Evolutionary conservation across 2,888 invertebrate species (phyloP), one percentile per base, ranked within the genome.

Genomic region (Fragum sueziense): DNA sequence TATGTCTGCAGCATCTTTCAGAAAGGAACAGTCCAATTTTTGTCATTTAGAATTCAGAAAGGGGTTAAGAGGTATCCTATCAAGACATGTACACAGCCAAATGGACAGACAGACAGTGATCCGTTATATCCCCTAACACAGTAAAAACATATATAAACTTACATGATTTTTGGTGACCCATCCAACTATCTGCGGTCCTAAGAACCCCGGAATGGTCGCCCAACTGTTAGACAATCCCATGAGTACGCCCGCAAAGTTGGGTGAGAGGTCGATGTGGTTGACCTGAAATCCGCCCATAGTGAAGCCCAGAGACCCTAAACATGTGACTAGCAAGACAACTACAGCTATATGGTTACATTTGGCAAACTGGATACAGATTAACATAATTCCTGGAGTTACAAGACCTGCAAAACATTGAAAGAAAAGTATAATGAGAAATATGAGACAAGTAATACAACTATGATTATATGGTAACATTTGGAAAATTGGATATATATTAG

Each of bases 221-320:
- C 97, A 94, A 0, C 97, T 97, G 93, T 98, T 98, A 9, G 97
- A 96, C 20, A 97, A 94, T 0, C 97, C 98, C 97, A 98, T 97
- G 61, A 98, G 93, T 0, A 97, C 95, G 89, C 90, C 90, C 74
- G 90, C 88, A 81, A 88, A 90, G 71, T 87, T 88, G 9, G 91
- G 90, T 14, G 91, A 90, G 27, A 91, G 85, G 75, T 91, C 91
- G n/a, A 91, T 82, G 70, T 91, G 91, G 75, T 91, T 91, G 70
- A 87, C 85, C 41, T 87, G 87, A 76, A 87, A 90, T 0, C 90
- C 91, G 2, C 88, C 88, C 84, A 88, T 87, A 27, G 89, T 87
- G 33, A 90, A 85, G 0, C 90, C 91, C 0, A 81, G 85, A 22
- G 88, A 71, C 52, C 89, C 85, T 70, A 92, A 86, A 76, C 90